Evolutionary conservation across 1,140 invertebrate genomes (phyloP).

Genomic region (Himalopsyche phryganea): DNA sequence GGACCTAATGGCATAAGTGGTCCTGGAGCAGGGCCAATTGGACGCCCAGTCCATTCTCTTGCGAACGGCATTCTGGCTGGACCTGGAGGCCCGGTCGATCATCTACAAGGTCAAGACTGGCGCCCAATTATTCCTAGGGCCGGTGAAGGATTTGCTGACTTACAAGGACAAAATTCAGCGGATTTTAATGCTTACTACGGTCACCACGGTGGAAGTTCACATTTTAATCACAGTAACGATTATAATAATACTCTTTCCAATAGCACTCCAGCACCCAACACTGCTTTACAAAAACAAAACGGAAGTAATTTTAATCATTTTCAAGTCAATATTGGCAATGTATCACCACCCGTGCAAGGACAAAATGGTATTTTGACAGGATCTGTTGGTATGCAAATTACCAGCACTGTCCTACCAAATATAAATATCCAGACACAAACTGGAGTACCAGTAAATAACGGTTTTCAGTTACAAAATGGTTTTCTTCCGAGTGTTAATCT

Average conservation of each 20-base stretch:
- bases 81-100: constrained; percentile 40
- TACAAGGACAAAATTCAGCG: not conserved
- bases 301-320: too few species aligned
- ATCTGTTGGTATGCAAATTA: too few species aligned
- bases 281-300: constrained; percentile 1
- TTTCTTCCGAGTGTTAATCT: too few species aligned
- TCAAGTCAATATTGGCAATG: too few species aligned
- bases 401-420: too few species aligned
- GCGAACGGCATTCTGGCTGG: constrained; percentile 39
- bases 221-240: not conserved
- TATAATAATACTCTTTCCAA: not conserved
- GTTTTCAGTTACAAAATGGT: too few species aligned
- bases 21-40: constrained; percentile 5
- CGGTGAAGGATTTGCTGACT: not conserved
- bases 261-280: not conserved
- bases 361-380: too few species aligned
- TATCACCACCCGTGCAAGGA: too few species aligned
- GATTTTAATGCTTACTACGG: too few species aligned
- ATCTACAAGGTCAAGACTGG: constrained; percentile 26
- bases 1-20: constrained; percentile 7
- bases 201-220: not conserved
- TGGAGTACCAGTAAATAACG: too few species aligned
- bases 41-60: constrained; percentile 20
- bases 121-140: not conserved
- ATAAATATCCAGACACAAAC: too few species aligned